Evolutionary conservation across 1,140 invertebrate genomes (phyloP), one percentile per base, ranked within the genome.

Genomic region (Oedothorax gibbosus): DNA sequence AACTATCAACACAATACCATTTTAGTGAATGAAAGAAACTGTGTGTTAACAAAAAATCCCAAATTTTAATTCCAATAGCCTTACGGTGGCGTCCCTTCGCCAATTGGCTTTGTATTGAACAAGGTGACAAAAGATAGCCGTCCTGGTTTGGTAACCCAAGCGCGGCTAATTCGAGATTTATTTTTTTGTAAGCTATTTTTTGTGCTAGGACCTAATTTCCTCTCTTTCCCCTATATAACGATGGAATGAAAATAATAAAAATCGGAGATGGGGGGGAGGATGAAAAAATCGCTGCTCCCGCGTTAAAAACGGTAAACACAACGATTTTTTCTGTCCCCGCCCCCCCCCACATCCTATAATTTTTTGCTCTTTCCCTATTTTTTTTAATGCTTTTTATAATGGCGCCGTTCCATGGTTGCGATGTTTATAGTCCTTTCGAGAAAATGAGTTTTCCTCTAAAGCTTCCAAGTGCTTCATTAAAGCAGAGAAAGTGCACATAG

Each of bases 341-440:
- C 71, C 12, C 75, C 51, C 56, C 54, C 64, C 53, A 50, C 54
- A 15, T 71, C 56, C 56, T 35, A 81, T 81, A 81, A 50, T 82
- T 73, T 73, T 64, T 73, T 64, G 50, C 69, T 68, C 72, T 73
- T 68, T 76, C 81, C 21, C 69, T 66, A 68, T 84, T 75, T 84
- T n/a, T 82, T 84, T 84, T 84, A 84, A 84, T 84, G 81, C 72
- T 76, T 84, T 84, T 84, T 76, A 84, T 84, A 84, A 84, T 84
- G 81, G 81, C 81, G 72, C 71, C 81, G 71, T 75, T 20, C 49
- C 71, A 21, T 18, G 72, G 71, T 84, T 84, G 50, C 72, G 56
- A 84, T 84, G 81, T 84, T 84, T 84, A 84, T 84, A 76, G 81
- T 75, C 66, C 81, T 84, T 68, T 35, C 57, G 72, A 76, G 71